Conservation (phyloP, 2,113 vertebrate species). For the Egretta garzetta region DNA sequence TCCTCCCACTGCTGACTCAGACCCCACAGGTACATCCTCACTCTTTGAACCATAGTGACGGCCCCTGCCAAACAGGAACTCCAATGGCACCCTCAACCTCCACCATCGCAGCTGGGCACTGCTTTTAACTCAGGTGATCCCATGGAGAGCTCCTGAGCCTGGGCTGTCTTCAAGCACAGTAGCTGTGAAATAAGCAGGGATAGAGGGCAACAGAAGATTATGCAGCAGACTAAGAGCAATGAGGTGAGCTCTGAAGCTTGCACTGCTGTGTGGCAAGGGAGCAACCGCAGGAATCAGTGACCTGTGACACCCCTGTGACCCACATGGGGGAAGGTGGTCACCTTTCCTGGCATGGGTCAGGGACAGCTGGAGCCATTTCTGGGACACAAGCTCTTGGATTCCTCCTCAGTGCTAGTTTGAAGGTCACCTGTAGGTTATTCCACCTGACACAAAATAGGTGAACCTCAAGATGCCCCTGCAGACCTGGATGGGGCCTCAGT, state of each 20-base stretch:
- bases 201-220: not conserved
- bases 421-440: not conserved
- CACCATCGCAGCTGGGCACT: not conserved
- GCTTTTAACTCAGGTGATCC: not conserved
- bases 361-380: not conserved
- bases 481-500: not conserved
- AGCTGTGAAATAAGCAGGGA: not conserved
- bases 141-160: not conserved
- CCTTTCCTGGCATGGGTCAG: not conserved
- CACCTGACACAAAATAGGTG: not conserved
- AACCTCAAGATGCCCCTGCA: not conserved
- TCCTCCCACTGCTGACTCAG: not conserved
- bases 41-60: not conserved
- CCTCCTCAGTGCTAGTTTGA: not conserved
- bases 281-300: not conserved
- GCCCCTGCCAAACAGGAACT: not conserved
- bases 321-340: not conserved
- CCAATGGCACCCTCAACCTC: not conserved
- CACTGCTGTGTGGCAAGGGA: not conserved
- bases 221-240: not conserved
- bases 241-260: not conserved
- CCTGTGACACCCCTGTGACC: not conserved
- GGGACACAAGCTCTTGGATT: not conserved
- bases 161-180: not conserved
- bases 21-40: not conserved